phyloP scores from a whole-genome alignment of 2,888 invertebrate genomes.

The Isotomurus palustris region DNA sequence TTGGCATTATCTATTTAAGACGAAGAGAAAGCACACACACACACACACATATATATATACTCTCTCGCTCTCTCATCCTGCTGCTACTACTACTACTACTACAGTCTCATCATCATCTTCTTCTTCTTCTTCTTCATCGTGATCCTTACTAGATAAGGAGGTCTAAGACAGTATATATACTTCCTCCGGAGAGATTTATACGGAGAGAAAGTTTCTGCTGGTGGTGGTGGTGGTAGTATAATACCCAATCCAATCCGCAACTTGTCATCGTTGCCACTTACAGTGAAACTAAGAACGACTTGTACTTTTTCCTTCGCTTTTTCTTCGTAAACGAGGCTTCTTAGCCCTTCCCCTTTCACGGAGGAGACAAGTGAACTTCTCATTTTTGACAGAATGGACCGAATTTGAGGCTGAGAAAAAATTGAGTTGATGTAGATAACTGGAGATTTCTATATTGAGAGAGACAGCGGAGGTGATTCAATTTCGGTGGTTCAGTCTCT shows the following conservation, averaged over 20 bases:
- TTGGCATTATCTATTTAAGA: not conserved
- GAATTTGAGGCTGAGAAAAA: not conserved
- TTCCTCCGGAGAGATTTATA: not conserved
- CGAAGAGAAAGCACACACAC: not conserved
- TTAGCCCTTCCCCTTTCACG: not conserved
- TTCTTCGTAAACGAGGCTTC: not conserved
- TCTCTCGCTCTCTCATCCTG: not conserved
- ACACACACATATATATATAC: too few relatives aligned
- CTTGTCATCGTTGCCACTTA: slow-evolving; percentile 34
- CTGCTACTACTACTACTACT: not conserved
- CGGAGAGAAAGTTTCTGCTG: not conserved
- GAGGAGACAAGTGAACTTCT: too few relatives aligned
- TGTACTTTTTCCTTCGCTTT: slow-evolving; percentile 4
- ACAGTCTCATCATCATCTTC: not conserved
- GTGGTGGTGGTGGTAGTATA: not conserved
- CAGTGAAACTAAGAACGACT: slow-evolving; percentile 25
- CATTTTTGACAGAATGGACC: not conserved
- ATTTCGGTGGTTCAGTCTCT: too few relatives aligned
- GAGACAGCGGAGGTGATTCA: too few relatives aligned
- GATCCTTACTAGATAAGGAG: not conserved
- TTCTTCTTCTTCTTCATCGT: not conserved
- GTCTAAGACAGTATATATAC: not conserved
- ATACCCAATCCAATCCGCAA: not conserved
- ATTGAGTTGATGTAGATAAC: not conserved
- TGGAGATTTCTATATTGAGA: not conserved